Base-by-base conservation (phyloP, 2,113 vertebrate genomes). In the Carlito syrichta region DNA sequence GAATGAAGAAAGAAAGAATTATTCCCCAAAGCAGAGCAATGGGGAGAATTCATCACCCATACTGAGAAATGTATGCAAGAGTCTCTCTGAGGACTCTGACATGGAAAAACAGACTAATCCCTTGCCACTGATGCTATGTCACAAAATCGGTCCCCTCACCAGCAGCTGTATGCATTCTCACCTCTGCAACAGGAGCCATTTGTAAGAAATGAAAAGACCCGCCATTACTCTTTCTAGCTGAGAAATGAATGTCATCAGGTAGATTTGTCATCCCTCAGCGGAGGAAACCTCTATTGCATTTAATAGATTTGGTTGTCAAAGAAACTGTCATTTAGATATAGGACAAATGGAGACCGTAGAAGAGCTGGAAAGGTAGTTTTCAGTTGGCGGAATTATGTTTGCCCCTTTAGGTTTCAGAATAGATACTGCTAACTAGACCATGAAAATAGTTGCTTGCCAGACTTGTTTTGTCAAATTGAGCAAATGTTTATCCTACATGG, bases 141-240 rank as follows among this genome's bases (percentile, higher is more conserved):
- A 89, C 95, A 96, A 92, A 97, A 87, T 58, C 86, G 95, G 62
- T 82, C 10, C 3, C 19, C 58, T 95, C 6, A 81, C 25, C 27
- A 73, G 56, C 40, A 74, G 79, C 89, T 95, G 60, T 97, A 93
- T 69, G 62, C 14, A 97, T 96, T 92, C 82, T 73, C 73, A 83
- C 5, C 19, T 10, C 35, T 89, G 92, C 66, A 91, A 2, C 68
- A 96, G 87, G 56, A 93, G 60, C 74, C 86, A 95, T 97, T 97
- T 96, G 40, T 94, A 96, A 96, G 94, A 96, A 69, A 97, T 92
- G 86, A 97, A 98, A 96, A 96, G 87, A 95, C n/a, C n/a, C 50
- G 86, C 43, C 83, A 94, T 96, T 97, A 95, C 68, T 94, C 66
- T 98, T 97, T 96, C 95, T 89, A n/a, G 38, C 91, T 97, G 95